Evolutionary conservation across 2,888 invertebrate genomes (phyloP).

Genomic region (Eupithecia dodoneata): DNA sequence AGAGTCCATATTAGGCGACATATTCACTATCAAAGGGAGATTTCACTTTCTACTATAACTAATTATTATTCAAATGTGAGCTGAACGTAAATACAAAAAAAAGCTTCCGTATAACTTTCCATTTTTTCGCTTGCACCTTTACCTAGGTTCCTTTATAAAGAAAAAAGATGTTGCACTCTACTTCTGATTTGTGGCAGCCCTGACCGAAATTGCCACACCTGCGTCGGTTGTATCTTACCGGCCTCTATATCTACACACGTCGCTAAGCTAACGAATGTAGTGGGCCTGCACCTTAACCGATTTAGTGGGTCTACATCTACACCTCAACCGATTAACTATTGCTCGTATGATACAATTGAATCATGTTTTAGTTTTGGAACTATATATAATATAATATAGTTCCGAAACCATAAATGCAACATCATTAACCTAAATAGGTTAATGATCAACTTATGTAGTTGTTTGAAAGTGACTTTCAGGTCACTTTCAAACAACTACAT

Average conservation of each 20-base stretch:
- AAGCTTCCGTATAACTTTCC: neutral
- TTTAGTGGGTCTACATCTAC: neutral
- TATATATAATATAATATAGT: no score
- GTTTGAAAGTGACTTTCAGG: no score
- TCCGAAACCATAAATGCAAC: no score
- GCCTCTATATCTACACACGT: conserved; percentile 9
- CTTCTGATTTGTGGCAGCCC: neutral
- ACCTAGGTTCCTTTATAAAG: neutral
- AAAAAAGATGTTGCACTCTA: no score
- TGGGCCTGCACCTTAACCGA: conserved; percentile 12
- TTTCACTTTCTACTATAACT: no score
- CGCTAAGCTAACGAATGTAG: conserved; percentile 19
- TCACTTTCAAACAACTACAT: neutral
- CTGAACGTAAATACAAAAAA: no score
- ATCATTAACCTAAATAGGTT: no score
- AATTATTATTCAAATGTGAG: no score
- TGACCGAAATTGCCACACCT: conserved; percentile 18
- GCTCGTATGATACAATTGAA: conserved; percentile 8
- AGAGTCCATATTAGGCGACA: no score
- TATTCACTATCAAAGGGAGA: no score
- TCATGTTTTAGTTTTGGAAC: neutral
- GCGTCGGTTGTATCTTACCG: conserved; percentile 13
- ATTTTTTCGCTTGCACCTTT: neutral
- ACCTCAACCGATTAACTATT: conserved; percentile 12
- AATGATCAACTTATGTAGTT: no score